These are phyloP conservation scores for Rugalucina vietnamica DNA, from an alignment of 2,888 invertebrate species.

Conservation along the genomic window DNA sequence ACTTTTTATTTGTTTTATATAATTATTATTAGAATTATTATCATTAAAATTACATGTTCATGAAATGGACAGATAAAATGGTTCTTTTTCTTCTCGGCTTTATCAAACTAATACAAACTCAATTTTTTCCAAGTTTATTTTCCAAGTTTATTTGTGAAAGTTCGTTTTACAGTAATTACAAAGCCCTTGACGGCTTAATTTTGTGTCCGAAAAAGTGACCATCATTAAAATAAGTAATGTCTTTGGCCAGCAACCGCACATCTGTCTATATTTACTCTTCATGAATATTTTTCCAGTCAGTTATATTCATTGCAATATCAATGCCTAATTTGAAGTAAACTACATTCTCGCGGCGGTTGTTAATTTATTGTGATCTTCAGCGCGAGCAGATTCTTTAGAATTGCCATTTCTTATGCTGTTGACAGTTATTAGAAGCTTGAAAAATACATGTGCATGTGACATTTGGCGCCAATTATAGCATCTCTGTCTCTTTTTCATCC, in stretches of 20 bases:
- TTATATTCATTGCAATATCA: conserved; percentile 4
- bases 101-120: no score
- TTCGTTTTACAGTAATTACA: no score
- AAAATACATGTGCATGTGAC: conserved; percentile 6
- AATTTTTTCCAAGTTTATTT: no score
- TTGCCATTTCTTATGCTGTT: conserved; percentile 5
- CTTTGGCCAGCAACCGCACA: neutral
- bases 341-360: neutral
- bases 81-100: no score
- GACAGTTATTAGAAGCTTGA: neutral
- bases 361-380: neutral
- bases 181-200: no score
- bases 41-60: no score
- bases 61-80: no score
- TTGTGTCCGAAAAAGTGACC: neutral
- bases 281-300: neutral
- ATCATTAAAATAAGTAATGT: neutral
- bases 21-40: no score
- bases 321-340: conserved; percentile 2
- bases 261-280: neutral
- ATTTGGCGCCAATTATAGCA: neutral
- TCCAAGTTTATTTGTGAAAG: no score
- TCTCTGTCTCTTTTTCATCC: conserved; percentile 11
- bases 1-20: no score
- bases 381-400: neutral